phyloP scores from a whole-genome alignment of 2,113 vertebrate species.

The Passerina amoena region DNA sequence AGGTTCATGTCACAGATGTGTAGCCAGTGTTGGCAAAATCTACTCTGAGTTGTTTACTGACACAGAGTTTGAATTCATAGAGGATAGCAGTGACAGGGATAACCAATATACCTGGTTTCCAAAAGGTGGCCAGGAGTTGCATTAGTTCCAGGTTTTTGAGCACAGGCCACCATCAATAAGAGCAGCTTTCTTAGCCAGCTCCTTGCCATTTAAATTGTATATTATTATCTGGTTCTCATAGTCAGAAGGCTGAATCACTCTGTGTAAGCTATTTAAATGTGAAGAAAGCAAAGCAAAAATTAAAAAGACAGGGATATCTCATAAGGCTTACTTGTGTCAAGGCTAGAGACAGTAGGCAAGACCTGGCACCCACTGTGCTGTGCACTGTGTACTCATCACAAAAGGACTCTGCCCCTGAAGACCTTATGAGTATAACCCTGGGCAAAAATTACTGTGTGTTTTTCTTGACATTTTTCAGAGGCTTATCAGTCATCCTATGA shows the following conservation, averaged over 20 bases:
- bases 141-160: not conserved
- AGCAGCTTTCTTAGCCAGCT: not conserved
- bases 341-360: not conserved
- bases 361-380: not conserved
- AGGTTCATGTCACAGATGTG: not conserved
- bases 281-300: slow-evolving; percentile 30
- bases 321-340: not conserved
- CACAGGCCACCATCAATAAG: not conserved
- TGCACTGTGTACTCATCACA: not conserved
- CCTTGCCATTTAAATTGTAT: not conserved
- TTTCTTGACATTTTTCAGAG: slow-evolving; percentile 36
- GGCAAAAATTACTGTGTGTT: not conserved
- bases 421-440: slow-evolving; percentile 15
- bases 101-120: not conserved
- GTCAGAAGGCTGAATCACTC: not conserved
- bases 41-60: not conserved
- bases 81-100: not conserved
- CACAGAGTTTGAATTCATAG: not conserved
- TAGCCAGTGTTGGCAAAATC: not conserved
- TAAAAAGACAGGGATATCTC: not conserved
- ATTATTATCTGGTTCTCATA: not conserved
- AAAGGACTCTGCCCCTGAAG: not conserved
- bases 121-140: not conserved
- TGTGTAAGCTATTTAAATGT: not conserved
- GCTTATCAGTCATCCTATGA: not conserved